Conservation (phyloP, 2,797 vertebrate species). For the Bovichtus variegatus region DNA sequence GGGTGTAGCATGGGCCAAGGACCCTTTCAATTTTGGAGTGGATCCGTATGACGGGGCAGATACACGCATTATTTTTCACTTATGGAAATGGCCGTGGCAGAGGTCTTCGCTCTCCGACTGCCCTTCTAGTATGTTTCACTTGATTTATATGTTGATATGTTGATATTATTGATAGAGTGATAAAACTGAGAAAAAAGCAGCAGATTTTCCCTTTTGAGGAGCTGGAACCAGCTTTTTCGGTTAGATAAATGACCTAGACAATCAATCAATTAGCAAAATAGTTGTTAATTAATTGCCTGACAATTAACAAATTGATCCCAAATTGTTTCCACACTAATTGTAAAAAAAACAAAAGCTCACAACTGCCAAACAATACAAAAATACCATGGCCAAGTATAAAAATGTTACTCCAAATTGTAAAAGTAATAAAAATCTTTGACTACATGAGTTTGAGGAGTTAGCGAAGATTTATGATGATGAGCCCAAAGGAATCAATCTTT, state of each 20-base stretch:
- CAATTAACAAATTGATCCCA: neutral
- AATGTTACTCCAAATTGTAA: neutral
- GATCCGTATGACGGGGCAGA: no score
- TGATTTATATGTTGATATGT: neutral
- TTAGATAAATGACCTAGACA: neutral
- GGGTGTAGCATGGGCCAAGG: no score
- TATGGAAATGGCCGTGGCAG: no score
- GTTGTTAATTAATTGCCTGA: neutral
- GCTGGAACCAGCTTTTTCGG: neutral
- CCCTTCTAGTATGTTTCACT: neutral
- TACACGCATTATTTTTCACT: no score
- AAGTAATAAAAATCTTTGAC: neutral
- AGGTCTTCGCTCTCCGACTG: no score
- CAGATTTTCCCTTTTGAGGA: neutral
- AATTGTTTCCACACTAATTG: neutral
- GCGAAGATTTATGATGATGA: conserved; percentile 56
- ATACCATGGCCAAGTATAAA: neutral
- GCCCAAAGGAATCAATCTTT: conserved; percentile 56
- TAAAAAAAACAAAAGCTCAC: neutral
- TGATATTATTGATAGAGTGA: neutral
- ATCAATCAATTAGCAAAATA: neutral
- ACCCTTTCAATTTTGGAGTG: no score
- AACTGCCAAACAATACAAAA: neutral
- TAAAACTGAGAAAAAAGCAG: neutral
- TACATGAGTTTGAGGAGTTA: conserved; percentile 31